Conservation (phyloP, 2,797 vertebrate genomes). For the Carcharodon carcharias region DNA sequence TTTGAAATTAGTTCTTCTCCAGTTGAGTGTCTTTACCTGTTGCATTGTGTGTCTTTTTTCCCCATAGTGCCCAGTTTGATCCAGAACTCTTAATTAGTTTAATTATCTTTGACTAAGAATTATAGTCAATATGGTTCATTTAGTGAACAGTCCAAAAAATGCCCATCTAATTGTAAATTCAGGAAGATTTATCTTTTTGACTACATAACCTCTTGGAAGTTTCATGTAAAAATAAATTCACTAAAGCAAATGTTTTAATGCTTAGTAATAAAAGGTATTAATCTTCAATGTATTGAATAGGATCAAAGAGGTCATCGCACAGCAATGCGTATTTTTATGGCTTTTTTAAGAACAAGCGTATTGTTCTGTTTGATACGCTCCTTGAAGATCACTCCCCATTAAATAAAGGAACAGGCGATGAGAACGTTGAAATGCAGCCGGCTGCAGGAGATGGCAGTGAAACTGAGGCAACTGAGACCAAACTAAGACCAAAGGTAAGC, state of each 20-base stretch:
- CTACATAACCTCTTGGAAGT: too few species aligned
- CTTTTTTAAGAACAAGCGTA: slow-evolving; percentile 98
- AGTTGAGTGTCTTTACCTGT: not conserved
- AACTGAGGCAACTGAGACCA: slow-evolving; percentile 62
- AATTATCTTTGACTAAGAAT: not conserved
- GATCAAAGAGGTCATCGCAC: slow-evolving; percentile 94
- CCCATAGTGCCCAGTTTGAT: not conserved
- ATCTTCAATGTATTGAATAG: slow-evolving; percentile 52
- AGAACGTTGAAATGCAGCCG: slow-evolving; percentile 49
- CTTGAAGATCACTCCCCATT: slow-evolving; percentile 88
- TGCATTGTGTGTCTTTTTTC: not conserved
- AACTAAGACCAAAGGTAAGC: slow-evolving; percentile 77
- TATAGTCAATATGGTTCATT: not conserved
- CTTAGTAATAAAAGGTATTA: not conserved
- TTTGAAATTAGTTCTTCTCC: not conserved
- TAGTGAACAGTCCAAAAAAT: not conserved
- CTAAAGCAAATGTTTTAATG: not conserved
- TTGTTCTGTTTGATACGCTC: slow-evolving; percentile 93
- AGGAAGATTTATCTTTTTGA: not conserved
- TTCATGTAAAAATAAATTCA: not conserved
- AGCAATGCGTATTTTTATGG: slow-evolving; percentile 99
- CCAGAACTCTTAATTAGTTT: not conserved
- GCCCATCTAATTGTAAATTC: not conserved
- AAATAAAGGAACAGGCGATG: slow-evolving; percentile 70
- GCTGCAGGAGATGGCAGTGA: slow-evolving; percentile 57